These are phyloP conservation scores for Sphenopsis melanotis DNA, from an alignment of 2,797 vertebrate genomes.

Conservation along the genomic window DNA sequence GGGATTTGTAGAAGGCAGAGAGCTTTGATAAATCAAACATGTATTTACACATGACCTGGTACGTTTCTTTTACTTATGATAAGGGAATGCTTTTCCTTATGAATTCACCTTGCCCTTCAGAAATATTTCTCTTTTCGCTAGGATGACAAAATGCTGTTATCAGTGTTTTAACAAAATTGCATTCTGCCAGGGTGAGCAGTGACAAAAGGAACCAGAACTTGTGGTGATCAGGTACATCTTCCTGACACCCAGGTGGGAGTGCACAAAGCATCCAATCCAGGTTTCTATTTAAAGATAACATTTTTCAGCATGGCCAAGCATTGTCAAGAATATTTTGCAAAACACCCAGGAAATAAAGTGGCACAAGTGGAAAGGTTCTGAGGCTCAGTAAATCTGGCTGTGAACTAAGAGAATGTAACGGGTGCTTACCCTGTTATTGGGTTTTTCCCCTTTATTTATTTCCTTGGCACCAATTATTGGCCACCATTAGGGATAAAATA, in stretches of 20 bases:
- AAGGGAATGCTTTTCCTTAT: background rate
- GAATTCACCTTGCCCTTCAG: background rate
- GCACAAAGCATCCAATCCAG: background rate
- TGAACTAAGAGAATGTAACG: background rate
- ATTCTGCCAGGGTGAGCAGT: background rate
- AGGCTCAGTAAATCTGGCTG: background rate
- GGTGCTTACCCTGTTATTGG: background rate
- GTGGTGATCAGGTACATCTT: background rate
- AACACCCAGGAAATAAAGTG: background rate
- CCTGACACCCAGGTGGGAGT: background rate
- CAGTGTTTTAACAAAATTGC: background rate
- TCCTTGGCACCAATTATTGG: background rate
- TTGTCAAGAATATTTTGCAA: background rate
- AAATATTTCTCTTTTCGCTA: background rate
- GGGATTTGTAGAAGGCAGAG: background rate
- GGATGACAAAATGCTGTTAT: background rate
- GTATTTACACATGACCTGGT: background rate
- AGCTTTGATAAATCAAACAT: background rate
- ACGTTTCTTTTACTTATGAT: background rate
- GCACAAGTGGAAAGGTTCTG: fast-evolving
- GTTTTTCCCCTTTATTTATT: background rate
- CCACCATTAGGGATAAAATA: background rate
- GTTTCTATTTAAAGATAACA: background rate
- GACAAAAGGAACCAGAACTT: background rate
- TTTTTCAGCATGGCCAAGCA: background rate